Base-by-base conservation (phyloP, 1,140 invertebrate genomes). In the Wasmannia auropunctata region DNA sequence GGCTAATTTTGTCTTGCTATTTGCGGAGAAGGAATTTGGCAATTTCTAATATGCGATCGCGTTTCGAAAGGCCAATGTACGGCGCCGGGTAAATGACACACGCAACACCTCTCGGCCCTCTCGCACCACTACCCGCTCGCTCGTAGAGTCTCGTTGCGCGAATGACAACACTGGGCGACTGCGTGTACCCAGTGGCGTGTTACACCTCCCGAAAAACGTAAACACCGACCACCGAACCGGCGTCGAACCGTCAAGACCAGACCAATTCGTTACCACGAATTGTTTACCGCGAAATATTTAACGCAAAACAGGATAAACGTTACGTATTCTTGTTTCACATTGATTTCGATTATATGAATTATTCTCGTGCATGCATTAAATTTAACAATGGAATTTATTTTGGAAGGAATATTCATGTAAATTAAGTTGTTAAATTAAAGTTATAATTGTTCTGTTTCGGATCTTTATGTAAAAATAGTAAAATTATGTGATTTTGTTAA, bases 271-370 rank as follows among this genome's bases (percentile, higher is more conserved):
- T 65, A 40, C 62, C 62, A n/a, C n/a, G 34, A 65, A 65, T 65
- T 65, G 62, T 65, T 65, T 65, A 65, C 34, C 34, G 14, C 31
- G 10, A 65, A 65, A 65, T 65, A 65, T 65, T 65, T 65, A 65
- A 65, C 34, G 34, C 5, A 40, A 65, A 37, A 65, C 8, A 65
- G 4, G 19, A 65, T 40, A 65, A 65, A 65, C n/a, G 19, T 65
- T 11, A 10, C n/a, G 10, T 65, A 40, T 65, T 40, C 19, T 63
- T 34, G 31, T 19, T 62, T n/a, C 62, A 22, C 8, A 63, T 63
- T n/a, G n/a, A 37, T 65, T 65, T 40, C 62, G 10, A n/a, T 37
- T 11, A 31, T n/a, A 65, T 65, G 3, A 65, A 6, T 40, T 65
- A 65, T 65, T 37, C n/a, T 65, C 62, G 34, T 3, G 31, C 31